A percentile compares a stretch with the other conserved stretches of the same genome.
Conservation (phyloP, 2,888 invertebrate species). For the Pyrrhosoma nymphula region DNA sequence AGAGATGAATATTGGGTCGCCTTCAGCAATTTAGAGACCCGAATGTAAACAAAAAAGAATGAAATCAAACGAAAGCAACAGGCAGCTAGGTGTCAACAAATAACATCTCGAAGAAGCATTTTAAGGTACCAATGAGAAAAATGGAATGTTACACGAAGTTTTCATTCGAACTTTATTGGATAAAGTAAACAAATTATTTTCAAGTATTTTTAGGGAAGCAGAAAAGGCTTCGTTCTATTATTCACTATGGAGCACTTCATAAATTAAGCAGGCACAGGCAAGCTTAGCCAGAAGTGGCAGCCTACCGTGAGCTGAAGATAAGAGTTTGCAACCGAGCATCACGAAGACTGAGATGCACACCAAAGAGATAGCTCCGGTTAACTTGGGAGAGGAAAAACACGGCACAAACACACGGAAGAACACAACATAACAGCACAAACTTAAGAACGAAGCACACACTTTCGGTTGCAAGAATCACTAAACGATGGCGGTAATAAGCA, state of each 20-base stretch:
- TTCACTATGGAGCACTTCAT: neutral
- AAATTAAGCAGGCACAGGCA: neutral
- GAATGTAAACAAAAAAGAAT: neutral
- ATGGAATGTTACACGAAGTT: neutral
- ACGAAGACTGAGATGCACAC: neutral
- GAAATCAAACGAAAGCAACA: neutral
- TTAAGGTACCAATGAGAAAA: neutral
- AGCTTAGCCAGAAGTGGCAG: neutral
- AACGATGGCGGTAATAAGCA: neutral
- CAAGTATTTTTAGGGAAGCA: neutral
- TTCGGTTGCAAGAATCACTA: neutral
- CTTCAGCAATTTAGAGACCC: neutral
- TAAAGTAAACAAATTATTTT: neutral
- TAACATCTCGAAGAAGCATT: neutral
- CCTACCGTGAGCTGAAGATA: neutral
- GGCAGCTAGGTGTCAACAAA: neutral
- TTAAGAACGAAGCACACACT: neutral
- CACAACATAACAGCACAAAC: neutral
- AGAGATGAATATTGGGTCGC: neutral
- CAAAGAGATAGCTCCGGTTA: neutral
- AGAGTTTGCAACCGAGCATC: neutral
- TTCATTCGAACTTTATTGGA: neutral
- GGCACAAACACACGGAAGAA: neutral
- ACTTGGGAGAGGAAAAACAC: neutral
- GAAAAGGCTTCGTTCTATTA: neutral